Percentiles rank a stretch among this genome's conserved stretches.
Conservation (phyloP, 2,888 invertebrate species). For the Ophion costatus region DNA sequence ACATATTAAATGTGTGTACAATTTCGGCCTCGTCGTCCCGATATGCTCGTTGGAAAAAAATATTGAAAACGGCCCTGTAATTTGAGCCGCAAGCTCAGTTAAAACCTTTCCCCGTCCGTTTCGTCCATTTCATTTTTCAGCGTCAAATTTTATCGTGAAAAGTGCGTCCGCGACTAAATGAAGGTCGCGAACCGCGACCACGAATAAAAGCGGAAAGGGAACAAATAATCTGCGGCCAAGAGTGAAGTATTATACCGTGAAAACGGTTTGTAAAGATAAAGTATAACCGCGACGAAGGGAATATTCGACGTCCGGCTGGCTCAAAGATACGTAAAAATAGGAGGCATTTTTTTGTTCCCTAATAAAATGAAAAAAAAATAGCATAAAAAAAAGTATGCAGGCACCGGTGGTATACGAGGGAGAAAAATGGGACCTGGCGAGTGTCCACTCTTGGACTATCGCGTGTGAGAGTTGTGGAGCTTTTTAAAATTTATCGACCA, state of each 20-base stretch:
- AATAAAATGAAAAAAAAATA: conserved; percentile 24
- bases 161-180: neutral
- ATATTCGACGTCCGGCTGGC: conserved; percentile 14
- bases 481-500: conserved; percentile 65
- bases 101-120: no score
- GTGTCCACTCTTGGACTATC: conserved; percentile 54
- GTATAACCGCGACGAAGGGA: conserved; percentile 4
- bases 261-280: conserved; percentile 21
- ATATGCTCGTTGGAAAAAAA: no score
- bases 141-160: conserved; percentile 20
- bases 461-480: conserved; percentile 47
- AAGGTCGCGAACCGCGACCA: neutral
- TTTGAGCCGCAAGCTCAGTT: no score
- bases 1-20: neutral
- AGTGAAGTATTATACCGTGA: conserved; percentile 1
- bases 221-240: conserved; percentile 8
- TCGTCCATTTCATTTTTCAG: neutral
- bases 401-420: conserved; percentile 11
- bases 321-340: neutral
- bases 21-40: no score
- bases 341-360: neutral
- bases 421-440: conserved; percentile 37
- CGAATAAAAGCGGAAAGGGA: neutral
- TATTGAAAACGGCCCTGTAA: no score
- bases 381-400: neutral